These are phyloP conservation scores for Caenorhabditis elegans DNA, from an alignment of 1,140 invertebrate species.

Conservation along the genomic window WBcel235 BX284604.4:10168501-10169000, in stretches of 20 bases:
- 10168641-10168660: neutral
- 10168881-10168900: conserved; percentile 69
- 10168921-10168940: no score
- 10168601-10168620: neutral
- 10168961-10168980: conserved; percentile 22
- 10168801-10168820: conserved; percentile 96
- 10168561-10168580: conserved; percentile 48
- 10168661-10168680: neutral
- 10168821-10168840: conserved; percentile 93
- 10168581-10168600: conserved; percentile 28
- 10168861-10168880: conserved; percentile 91
- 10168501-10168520: conserved; percentile 35
- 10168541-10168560: conserved; percentile 60
- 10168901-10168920: neutral
- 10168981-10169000: conserved; percentile 83
- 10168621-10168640: conserved; percentile 35
- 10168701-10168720: conserved; percentile 78
- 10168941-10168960: conserved; percentile 8
- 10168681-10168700: conserved; percentile 41
- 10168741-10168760: conserved; percentile 74
- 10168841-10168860: conserved; percentile 87
- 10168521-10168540: conserved; percentile 47
- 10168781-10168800: conserved; percentile 88
- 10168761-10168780: conserved; percentile 84
- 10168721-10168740: conserved; percentile 65